Conservation (phyloP, 2,113 vertebrate species). For the Aythya baeri region DNA sequence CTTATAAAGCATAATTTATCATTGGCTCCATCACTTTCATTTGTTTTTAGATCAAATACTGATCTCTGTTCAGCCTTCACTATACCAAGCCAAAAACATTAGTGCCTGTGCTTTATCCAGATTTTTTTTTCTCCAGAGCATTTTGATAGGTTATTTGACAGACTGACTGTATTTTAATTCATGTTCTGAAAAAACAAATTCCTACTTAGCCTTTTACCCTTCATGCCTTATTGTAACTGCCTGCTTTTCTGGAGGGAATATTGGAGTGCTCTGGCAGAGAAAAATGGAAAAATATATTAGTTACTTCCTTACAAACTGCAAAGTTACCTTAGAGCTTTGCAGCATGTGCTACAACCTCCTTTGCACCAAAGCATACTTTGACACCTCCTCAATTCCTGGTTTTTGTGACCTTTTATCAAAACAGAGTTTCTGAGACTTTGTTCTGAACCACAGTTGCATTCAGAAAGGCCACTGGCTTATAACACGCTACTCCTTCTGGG, state of each 20-base stretch:
- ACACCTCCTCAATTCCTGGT: not conserved
- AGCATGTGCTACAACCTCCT: not conserved
- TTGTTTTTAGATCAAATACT: constrained; percentile 23
- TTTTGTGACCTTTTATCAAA: constrained; percentile 32
- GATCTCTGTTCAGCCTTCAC: constrained; percentile 25
- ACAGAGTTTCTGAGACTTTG: not conserved
- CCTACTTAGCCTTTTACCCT: constrained; percentile 10
- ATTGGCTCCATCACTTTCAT: not conserved
- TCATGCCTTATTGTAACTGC: not conserved
- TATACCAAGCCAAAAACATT: not conserved
- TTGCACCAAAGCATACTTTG: not conserved
- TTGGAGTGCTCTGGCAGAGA: not conserved
- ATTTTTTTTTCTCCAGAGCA: not conserved
- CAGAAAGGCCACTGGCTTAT: not conserved
- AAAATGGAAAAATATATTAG: not conserved
- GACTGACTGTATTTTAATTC: not conserved
- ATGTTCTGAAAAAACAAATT: not conserved
- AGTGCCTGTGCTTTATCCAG: not conserved
- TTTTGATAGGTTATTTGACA: not conserved
- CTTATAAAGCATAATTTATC: constrained; percentile 15
- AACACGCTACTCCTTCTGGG: not conserved
- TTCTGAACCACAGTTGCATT: not conserved
- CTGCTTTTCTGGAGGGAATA: not conserved
- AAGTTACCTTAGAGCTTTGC: not conserved
- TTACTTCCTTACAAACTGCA: not conserved